Evolutionary conservation across 37 sponge, comb jelly and placozoan species (phyloP).

Genomic region (Dysidea cf. avara): DNA sequence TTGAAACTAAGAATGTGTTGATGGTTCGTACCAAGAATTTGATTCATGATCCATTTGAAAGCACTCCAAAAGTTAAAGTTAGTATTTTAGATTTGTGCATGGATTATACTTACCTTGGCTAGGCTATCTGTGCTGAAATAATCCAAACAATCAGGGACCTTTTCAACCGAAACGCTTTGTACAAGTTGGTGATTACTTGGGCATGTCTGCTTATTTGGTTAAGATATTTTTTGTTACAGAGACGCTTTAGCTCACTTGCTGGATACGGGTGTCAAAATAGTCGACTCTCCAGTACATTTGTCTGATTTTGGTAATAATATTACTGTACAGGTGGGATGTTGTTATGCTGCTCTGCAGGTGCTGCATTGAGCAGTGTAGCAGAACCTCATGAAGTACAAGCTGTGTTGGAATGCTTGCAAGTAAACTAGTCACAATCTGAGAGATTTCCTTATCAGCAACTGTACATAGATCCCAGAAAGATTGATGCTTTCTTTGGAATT

Average conservation of each 20-base stretch:
- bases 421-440: constrained; percentile 8
- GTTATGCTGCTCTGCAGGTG: constrained; percentile 43
- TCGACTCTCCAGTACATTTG: constrained; percentile 85
- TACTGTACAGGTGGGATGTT: too few species aligned
- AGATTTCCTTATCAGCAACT: neutral
- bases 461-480: constrained; percentile 56
- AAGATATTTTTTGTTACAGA: too few species aligned
- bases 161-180: constrained; percentile 84
- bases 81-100: neutral
- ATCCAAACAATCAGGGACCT: constrained; percentile 94
- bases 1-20: constrained; percentile 26
- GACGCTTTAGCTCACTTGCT: constrained; percentile 82
- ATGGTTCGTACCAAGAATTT: constrained; percentile 85
- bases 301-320: constrained; percentile 94
- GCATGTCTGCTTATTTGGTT: too few species aligned
- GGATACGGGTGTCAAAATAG: constrained; percentile 81
- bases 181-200: constrained; percentile 49
- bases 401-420: constrained; percentile 81
- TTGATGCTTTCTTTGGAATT: constrained; percentile 87
- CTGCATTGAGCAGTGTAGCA: constrained; percentile 87
- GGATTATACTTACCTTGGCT: neutral
- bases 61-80: constrained; percentile 71
- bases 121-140: constrained; percentile 92
- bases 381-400: constrained; percentile 74
- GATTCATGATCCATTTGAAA: constrained; percentile 66